phyloP scores from a whole-genome alignment of 2,113 vertebrate species.

The Python bivittatus region DNA sequence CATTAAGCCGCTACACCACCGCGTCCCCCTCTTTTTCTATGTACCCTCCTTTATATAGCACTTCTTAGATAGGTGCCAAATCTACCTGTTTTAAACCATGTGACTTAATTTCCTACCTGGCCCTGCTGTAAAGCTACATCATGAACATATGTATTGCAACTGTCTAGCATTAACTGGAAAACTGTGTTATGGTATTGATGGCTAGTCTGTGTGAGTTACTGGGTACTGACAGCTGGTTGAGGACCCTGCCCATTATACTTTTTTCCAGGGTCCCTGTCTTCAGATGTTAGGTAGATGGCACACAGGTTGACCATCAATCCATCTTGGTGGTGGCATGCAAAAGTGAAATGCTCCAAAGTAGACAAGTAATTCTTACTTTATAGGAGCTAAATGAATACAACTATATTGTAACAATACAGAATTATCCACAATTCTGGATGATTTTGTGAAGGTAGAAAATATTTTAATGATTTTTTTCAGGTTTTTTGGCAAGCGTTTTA shows the following conservation, averaged over 20 bases:
- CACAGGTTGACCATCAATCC: not conserved
- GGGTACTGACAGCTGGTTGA: not conserved
- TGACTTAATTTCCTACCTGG: not conserved
- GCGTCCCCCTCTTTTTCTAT: no score
- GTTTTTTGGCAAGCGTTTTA: not conserved
- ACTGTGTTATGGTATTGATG: not conserved
- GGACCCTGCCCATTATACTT: not conserved
- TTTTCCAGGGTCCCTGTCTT: not conserved
- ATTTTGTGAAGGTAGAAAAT: not conserved
- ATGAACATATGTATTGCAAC: not conserved
- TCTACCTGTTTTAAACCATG: not conserved
- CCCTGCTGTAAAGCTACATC: not conserved
- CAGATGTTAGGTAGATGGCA: not conserved
- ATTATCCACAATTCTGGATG: not conserved
- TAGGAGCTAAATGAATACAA: not conserved
- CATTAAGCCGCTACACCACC: no score
- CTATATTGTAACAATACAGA: not conserved
- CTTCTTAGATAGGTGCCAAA: not conserved
- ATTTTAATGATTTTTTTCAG: not conserved
- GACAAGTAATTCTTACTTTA: not conserved
- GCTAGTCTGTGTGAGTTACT: not conserved
- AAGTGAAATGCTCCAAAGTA: not conserved
- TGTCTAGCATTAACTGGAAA: not conserved
- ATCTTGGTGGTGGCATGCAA: not conserved
- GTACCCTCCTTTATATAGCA: not conserved